Conservation (phyloP, 1,140 invertebrate genomes). For the Hycleus cichorii region DNA sequence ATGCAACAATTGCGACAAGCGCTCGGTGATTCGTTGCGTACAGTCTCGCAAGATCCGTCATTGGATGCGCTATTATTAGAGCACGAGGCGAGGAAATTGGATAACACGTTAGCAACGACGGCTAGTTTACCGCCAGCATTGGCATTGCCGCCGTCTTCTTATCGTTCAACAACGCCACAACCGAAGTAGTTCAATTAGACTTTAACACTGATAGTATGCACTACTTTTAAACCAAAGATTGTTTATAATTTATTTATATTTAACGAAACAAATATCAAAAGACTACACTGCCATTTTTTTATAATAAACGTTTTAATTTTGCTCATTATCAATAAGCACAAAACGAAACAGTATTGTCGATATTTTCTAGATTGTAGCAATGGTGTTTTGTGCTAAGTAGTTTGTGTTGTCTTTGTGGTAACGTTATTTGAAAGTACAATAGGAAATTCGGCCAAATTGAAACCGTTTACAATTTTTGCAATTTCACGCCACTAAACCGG, state of each 20-base stretch:
- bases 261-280: no score
- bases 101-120: conserved; percentile 53
- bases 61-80: conserved; percentile 75
- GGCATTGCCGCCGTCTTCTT: conserved; percentile 37
- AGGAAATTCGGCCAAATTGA: no score
- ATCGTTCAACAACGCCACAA: conserved; percentile 43
- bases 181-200: conserved; percentile 25
- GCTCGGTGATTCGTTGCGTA: conserved; percentile 75
- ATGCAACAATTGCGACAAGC: conserved; percentile 76
- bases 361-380: no score
- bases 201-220: not conserved
- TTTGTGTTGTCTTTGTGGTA: no score
- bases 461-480: no score
- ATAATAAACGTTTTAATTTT: not conserved
- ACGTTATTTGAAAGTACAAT: no score
- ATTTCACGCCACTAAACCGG: no score
- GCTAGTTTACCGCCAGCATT: conserved; percentile 53
- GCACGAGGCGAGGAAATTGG: conserved; percentile 76
- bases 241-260: not conserved
- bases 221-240: conserved; percentile 8
- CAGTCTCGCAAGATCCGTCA: conserved; percentile 72
- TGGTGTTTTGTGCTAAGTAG: no score
- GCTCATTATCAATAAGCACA: conserved; percentile 1
- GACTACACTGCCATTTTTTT: conserved; percentile 12
- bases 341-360: no score